Conservation (phyloP, 2,888 invertebrate genomes). For the Agrochola circellaris region DNA sequence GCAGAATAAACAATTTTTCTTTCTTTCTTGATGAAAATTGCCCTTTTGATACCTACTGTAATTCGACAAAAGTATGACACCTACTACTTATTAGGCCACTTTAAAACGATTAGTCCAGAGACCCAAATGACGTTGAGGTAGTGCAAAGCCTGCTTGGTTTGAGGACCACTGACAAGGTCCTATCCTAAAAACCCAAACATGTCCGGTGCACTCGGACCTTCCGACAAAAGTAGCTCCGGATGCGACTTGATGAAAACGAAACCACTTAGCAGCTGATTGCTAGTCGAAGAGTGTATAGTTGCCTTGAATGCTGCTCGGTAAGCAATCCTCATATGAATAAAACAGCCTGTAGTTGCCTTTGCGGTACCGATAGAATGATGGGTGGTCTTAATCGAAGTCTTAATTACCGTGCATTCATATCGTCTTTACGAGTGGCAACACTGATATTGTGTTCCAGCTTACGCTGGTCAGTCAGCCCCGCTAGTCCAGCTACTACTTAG, state of each 20-base stretch:
- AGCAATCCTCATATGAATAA: slow-evolving; percentile 47
- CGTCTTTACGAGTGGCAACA: neutral
- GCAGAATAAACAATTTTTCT: too few relatives aligned
- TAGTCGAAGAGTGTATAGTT: slow-evolving; percentile 26
- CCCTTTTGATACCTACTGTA: too few relatives aligned
- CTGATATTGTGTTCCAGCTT: neutral
- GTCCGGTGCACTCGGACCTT: slow-evolving; percentile 16
- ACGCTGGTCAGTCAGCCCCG: neutral
- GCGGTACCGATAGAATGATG: slow-evolving; percentile 24
- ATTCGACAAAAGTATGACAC: neutral
- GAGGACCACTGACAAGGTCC: neutral
- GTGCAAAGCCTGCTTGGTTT: neutral
- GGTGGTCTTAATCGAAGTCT: slow-evolving; percentile 42
- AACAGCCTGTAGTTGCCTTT: slow-evolving; percentile 37
- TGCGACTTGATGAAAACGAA: slow-evolving; percentile 18
- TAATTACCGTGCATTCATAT: neutral
- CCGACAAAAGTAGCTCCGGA: slow-evolving; percentile 4
- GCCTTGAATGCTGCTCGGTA: slow-evolving; percentile 21
- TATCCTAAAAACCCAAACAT: slow-evolving; percentile 18
- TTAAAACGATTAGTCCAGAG: neutral
- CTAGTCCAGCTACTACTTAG: neutral
- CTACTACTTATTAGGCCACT: neutral
- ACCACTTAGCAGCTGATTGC: slow-evolving; percentile 20
- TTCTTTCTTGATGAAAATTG: neutral
- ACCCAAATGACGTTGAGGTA: neutral